Evolutionary conservation across 2,888 invertebrate species (phyloP).

Genomic region (Drosophila kuntzei): DNA sequence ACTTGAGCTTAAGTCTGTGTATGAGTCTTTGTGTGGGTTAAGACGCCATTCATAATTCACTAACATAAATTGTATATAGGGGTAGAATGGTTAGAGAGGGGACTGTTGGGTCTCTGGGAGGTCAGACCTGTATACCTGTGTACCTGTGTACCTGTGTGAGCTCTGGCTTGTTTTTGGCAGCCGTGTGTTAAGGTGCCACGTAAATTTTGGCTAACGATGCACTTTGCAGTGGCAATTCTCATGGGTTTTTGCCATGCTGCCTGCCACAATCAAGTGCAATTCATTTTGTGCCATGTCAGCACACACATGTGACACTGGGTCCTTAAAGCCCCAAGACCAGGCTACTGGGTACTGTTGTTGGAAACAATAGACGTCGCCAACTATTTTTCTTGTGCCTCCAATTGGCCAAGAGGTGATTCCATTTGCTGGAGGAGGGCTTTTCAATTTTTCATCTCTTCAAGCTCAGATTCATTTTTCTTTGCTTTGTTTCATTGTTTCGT

Average conservation of each 20-base stretch:
- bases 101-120: not conserved
- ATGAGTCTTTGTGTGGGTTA: conserved; percentile 33
- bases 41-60: conserved; percentile 75
- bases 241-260: conserved; percentile 38
- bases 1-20: conserved; percentile 15
- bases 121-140: conserved; percentile 14
- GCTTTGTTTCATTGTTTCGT: conserved; percentile 24
- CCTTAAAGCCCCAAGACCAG: conserved; percentile 30
- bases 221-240: conserved; percentile 72
- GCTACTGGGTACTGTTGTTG: conserved; percentile 18
- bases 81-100: not conserved
- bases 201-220: conserved; percentile 78
- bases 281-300: conserved; percentile 75
- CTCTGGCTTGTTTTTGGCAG: conserved; percentile 69
- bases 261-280: conserved; percentile 78
- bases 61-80: conserved; percentile 64
- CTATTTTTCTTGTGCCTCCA: conserved; percentile 47
- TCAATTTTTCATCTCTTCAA: conserved; percentile 65
- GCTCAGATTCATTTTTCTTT: conserved; percentile 58
- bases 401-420: conserved; percentile 32
- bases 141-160: conserved; percentile 25
- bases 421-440: conserved; percentile 12
- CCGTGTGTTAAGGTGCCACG: conserved; percentile 68
- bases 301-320: conserved; percentile 54
- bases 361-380: conserved; percentile 56